phyloP scores from a whole-genome alignment of 2,888 invertebrate genomes.

The Rotaria socialis region DNA sequence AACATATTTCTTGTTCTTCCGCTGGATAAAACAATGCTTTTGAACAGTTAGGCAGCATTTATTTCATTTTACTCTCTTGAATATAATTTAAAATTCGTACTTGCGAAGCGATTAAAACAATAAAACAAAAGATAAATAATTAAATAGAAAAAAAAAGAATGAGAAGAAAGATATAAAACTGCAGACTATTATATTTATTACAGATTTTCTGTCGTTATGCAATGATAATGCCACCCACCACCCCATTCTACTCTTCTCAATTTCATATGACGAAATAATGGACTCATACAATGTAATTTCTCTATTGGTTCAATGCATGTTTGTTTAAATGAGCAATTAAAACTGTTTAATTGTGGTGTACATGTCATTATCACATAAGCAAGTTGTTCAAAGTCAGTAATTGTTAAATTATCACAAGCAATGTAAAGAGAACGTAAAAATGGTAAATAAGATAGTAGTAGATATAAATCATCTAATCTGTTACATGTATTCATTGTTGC shows the following conservation, averaged over 20 bases:
- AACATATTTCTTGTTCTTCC: too few species aligned
- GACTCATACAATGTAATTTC: not conserved
- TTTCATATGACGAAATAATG: not conserved
- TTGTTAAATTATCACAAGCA: not conserved
- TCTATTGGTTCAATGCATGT: not conserved
- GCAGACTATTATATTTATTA: not conserved
- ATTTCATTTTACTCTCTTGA: too few species aligned
- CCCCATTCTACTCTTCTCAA: not conserved
- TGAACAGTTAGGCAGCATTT: too few species aligned
- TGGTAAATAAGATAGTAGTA: not conserved
- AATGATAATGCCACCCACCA: slow-evolving; percentile 1
- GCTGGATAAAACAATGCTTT: too few species aligned
- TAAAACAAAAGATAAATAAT: not conserved
- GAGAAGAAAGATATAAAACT: not conserved
- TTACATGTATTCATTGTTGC: not conserved
- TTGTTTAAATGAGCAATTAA: not conserved
- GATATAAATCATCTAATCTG: not conserved
- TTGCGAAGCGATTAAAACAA: not conserved
- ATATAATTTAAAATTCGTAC: too few species aligned
- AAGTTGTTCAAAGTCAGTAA: not conserved
- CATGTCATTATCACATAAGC: not conserved
- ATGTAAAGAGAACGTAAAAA: not conserved
- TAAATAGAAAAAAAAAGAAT: not conserved
- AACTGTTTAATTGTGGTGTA: not conserved
- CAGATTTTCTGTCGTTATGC: not conserved